Conservation (phyloP, 2,888 invertebrate genomes). For the Conchocele bisecta region DNA sequence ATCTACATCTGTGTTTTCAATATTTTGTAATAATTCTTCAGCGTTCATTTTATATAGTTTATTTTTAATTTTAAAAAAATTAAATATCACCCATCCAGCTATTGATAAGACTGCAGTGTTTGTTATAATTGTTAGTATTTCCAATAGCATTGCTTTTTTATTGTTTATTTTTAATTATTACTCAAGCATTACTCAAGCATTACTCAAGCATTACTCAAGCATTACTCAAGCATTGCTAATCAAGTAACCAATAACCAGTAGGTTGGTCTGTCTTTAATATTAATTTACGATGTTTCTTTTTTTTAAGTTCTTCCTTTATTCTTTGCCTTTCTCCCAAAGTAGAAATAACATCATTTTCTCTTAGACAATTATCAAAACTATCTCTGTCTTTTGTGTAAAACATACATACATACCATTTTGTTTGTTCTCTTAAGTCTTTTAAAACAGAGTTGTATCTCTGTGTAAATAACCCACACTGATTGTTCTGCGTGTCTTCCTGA, state of each 20-base stretch:
- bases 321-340: conserved; percentile 33
- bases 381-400: conserved; percentile 49
- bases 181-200: conserved; percentile 20
- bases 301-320: conserved; percentile 34
- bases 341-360: conserved; percentile 56
- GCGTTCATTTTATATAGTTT: conserved; percentile 41
- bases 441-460: conserved; percentile 53
- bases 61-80: conserved; percentile 37
- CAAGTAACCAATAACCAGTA: no score
- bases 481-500: no score
- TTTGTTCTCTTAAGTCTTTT: conserved; percentile 52
- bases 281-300: conserved; percentile 42
- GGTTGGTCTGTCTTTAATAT: conserved; percentile 37
- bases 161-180: conserved; percentile 21
- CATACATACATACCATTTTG: conserved; percentile 42
- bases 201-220: conserved; percentile 12
- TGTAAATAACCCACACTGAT: no score
- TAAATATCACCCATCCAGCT: conserved; percentile 33
- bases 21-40: conserved; percentile 29
- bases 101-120: conserved; percentile 21
- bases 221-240: conserved; percentile 38
- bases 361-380: conserved; percentile 51
- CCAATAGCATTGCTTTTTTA: conserved; percentile 31
- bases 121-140: conserved; percentile 31
- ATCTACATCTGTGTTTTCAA: conserved; percentile 2